Evolutionary conservation across 1,140 invertebrate genomes (phyloP), one percentile per base, ranked within the genome.

Genomic region (Pseudomyrmex cubaensis): DNA sequence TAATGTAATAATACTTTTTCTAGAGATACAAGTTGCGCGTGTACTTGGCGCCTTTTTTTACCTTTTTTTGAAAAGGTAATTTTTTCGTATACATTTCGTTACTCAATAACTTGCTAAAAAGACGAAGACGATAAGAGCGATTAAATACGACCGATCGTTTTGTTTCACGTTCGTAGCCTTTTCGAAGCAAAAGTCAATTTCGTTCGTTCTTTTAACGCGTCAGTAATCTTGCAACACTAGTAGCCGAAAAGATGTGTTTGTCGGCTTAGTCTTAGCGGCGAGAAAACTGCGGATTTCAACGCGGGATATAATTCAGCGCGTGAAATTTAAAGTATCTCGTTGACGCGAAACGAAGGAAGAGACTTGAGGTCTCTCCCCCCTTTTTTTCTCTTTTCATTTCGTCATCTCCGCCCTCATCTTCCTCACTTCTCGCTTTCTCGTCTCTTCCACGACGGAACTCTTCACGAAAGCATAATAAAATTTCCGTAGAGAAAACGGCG

Each of bases 391-490:
- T 83, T 20, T 35, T 69, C n/a, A n/a, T 61, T 25, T 54, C 25
- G 63, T 73, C 54, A 22, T 52, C 64, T 69, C 46, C 13, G 44
- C 48, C 20, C 48, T 48, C 48, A 62, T 44, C 66, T 74, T 20
- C 61, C 22, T 80, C 76, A 72, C 46, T 66, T 80, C 54, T 80
- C 75, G 64, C 63, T 83, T 80, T 22, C 85, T 57, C 72, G 35
- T 35, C 35, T 35, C 35, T 35, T 70, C 17, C 48, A n/a, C 35
- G 50, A 56, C 2, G 48, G 64, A 73, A 61, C 69, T 73, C 75
- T 85, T 77, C 67, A 48, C 87, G 85, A 85, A 83, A 85, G 87
- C 87, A 85, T 89, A 89, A 89, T 89, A 89, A 89, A 89, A 89
- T 89, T 89, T 87, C 82, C 85, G 82, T 72, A 54, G 73, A 85